Base-by-base conservation (phyloP, 1,140 invertebrate species). In the Planococcus citri region DNA sequence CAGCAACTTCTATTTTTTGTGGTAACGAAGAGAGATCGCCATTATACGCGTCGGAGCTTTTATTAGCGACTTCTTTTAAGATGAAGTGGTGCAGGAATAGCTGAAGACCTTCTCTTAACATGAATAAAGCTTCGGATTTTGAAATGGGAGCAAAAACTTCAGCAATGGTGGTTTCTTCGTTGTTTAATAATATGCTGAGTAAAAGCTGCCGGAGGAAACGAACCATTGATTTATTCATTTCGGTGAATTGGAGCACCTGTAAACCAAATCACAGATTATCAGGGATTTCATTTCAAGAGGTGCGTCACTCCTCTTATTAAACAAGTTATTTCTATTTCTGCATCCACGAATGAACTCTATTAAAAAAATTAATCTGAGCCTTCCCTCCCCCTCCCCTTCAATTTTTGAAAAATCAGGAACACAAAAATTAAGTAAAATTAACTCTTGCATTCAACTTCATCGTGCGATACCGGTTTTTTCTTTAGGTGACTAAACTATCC, bases 81-180 rank as follows among this genome's bases (percentile, higher is more conserved):
- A 92, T 74, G 74, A 92, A 92, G 78, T 91, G 88, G 76, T 84
- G 86, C 74, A 94, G 84, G 74, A 94, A 93, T 8, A 93, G 78
- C 69, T 84, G 77, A 0, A 93, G 76, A 71, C 88, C 88, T 78
- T 92, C 90, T 61, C 86, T 79, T 72, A 93, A 87, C 73, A 85
- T 79, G 74, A 86, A 83, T 2, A 92, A 79, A 76, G 90, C 87
- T 1, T 84, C 81, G 0, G 87, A 81, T 58, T 81, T 76, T 0
- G 85, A 79, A 68, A 91, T 83, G 73, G 85, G 82, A 37, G 80
- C 75, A 77, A 93, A 93, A 0, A 87, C 86, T 70, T 83, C 78
- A 4, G 84, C 70, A 64, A 85, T 81, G 0, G 79, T 77, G 72
- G 87, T 82, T 73, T 80, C 77, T 21, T 85, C 78, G 17, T 81